phyloP scores from a whole-genome alignment of 2,888 invertebrate genomes.

The Baccha elongata region DNA sequence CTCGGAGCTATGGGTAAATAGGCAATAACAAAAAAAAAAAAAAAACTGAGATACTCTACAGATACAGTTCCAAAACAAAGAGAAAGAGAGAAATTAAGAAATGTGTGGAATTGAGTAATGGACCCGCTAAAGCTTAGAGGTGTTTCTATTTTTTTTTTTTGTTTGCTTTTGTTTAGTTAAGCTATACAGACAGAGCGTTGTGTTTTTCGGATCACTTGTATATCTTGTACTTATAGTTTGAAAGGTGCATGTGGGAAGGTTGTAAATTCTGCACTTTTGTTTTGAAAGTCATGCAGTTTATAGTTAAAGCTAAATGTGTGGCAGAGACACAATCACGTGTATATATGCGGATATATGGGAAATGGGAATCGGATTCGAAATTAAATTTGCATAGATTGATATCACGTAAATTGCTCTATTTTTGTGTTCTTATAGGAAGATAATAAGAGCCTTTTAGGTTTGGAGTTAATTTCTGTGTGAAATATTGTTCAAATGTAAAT shows the following conservation, averaged over 20 bases:
- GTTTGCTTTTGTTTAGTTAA: constrained; percentile 38
- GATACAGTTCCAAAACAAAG: constrained; percentile 24
- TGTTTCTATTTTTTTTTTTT: no score
- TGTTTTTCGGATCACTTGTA: not conserved
- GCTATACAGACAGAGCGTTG: constrained; percentile 27
- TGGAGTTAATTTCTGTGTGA: constrained; percentile 12
- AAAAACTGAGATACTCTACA: not conserved
- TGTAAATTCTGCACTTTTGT: constrained; percentile 46
- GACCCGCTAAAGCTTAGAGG: constrained; percentile 48
- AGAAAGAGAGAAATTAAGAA: constrained; percentile 62
- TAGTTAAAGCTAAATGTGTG: constrained; percentile 5
- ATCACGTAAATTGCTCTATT: constrained; percentile 65
- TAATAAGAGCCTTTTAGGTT: not conserved
- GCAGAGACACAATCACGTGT: constrained; percentile 30
- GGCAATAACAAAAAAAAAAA: constrained; percentile 11
- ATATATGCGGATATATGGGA: constrained; percentile 5
- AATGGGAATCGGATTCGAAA: not conserved
- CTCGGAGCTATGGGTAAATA: constrained; percentile 68
- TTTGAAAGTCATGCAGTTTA: constrained; percentile 46
- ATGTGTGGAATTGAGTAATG: constrained; percentile 73
- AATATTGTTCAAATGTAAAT: no score
- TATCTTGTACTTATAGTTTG: constrained; percentile 40
- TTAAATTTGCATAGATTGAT: constrained; percentile 62
- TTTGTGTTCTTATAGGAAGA: constrained; percentile 15
- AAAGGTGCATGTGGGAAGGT: constrained; percentile 68